phyloP scores from a whole-genome alignment of 2,113 vertebrate genomes.

The human (Homo sapiens) region DNA sequence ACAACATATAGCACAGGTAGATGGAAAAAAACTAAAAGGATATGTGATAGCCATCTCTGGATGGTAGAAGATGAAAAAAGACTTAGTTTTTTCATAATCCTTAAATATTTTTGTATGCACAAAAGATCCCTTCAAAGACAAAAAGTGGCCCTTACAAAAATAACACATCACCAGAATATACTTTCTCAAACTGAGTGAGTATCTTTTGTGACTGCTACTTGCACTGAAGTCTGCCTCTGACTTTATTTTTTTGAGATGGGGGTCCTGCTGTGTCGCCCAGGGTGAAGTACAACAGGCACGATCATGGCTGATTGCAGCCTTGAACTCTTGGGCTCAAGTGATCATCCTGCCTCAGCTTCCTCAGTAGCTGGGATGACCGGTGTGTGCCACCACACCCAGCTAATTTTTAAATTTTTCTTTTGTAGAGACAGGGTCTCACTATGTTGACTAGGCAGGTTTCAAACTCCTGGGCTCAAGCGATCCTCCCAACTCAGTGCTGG shows the following conservation, averaged over 20 bases:
- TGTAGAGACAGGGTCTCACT: too few species aligned
- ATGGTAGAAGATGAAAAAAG: background rate
- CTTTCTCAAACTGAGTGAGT: background rate
- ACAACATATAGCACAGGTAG: background rate
- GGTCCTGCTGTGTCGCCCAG: too few species aligned
- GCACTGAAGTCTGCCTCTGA: background rate
- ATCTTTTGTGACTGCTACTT: background rate
- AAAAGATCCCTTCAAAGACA: slow-evolving; percentile 24
- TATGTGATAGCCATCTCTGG: background rate
- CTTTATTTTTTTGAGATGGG: background rate
- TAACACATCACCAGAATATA: background rate
- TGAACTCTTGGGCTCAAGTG: too few species aligned
- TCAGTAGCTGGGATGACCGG: too few species aligned
- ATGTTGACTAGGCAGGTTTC: too few species aligned
- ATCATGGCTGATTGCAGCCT: too few species aligned
- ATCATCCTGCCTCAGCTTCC: too few species aligned
- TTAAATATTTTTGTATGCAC: background rate
- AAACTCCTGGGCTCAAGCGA: too few species aligned
- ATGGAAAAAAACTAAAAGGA: background rate
- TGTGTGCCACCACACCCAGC: too few species aligned
- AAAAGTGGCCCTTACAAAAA: slow-evolving; percentile 18
- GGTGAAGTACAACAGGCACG: too few species aligned
- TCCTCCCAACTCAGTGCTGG: too few species aligned
- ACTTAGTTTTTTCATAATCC: background rate
- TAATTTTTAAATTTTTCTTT: too few species aligned